These are phyloP conservation scores for Polyploca ridens DNA, from an alignment of 2,888 invertebrate species.

Conservation along the genomic window DNA sequence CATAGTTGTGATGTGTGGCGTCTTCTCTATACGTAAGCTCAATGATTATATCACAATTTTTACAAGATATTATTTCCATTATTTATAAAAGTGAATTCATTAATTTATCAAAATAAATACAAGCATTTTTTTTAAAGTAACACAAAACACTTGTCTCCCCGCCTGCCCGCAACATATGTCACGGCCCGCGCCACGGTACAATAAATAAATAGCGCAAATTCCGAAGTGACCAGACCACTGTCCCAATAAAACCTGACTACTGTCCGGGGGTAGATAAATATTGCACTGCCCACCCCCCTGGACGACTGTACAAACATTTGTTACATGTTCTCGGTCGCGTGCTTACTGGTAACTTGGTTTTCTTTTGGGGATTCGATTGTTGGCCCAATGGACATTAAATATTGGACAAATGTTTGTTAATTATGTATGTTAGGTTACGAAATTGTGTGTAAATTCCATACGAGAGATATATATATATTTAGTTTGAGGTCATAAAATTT, in stretches of 20 bases:
- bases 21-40: too few species aligned
- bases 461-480: not conserved
- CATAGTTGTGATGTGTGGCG: too few species aligned
- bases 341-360: slow-evolving; percentile 26
- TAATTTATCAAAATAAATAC: too few species aligned
- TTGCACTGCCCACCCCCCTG: slow-evolving; percentile 48
- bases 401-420: slow-evolving; percentile 20
- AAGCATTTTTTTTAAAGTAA: not conserved
- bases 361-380: slow-evolving; percentile 51
- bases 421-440: not conserved
- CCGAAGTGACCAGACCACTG: slow-evolving; percentile 79
- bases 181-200: slow-evolving; percentile 67
- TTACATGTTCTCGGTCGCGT: slow-evolving; percentile 41
- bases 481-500: too few species aligned
- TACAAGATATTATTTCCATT: too few species aligned
- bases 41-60: too few species aligned
- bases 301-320: slow-evolving; percentile 45
- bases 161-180: slow-evolving; percentile 69
- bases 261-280: slow-evolving; percentile 68
- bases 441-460: not conserved
- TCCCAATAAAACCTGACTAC: slow-evolving; percentile 77
- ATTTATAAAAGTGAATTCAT: too few species aligned
- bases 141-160: slow-evolving; percentile 46
- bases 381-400: slow-evolving; percentile 11
- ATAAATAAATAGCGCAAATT: slow-evolving; percentile 83